Evolutionary conservation across 1,140 invertebrate species (phyloP), one percentile per base, ranked within the genome.

Genomic region (Conus betulinus): DNA sequence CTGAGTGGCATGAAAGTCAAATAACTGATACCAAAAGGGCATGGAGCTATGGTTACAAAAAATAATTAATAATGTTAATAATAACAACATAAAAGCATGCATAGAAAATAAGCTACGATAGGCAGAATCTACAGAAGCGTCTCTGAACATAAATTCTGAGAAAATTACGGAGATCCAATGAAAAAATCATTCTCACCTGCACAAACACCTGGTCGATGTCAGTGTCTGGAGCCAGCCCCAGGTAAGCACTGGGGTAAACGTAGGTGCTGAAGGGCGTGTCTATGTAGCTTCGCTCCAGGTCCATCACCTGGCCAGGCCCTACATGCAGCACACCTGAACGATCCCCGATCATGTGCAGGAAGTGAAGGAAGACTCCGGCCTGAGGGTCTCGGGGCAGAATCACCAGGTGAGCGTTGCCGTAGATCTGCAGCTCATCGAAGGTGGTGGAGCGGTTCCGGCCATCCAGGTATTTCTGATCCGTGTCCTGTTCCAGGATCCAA

Each of bases 261-360:
- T 93, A 93, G n/a, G 91, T 90, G 84, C 90, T 93, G 89, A 93
- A 93, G 39, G 93, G 93, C 8, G 91, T 92, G 76, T 93, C 93
- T 53, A 93, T 88, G 81, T 91, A 90, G 5, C 85, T 27, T 67
- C 93, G 79, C 25, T 89, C 88, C 51, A 93, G 78, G 84, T 93
- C 92, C 92, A 93, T 91, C 15, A 88, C 81, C 87, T 93, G 93
- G 78, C 91, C 39, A 51, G 92, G 92, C 55, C 92, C 93, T 83
- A 93, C 87, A 84, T 93, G 93, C 27, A 93, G 82, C 53, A 84
- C 90, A 0, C 93, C 93, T 23, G 89, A 92, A 53, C 93, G 74
- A 84, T 93, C 93, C 25, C 93, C 93, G 83, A 93, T 93, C 92
- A 93, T 93, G 88, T 93, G 90, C 17, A 15, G 79, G 88, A 93